phyloP scores from a whole-genome alignment of 1,140 invertebrate species.

The Pseudomyrmex concolor region DNA sequence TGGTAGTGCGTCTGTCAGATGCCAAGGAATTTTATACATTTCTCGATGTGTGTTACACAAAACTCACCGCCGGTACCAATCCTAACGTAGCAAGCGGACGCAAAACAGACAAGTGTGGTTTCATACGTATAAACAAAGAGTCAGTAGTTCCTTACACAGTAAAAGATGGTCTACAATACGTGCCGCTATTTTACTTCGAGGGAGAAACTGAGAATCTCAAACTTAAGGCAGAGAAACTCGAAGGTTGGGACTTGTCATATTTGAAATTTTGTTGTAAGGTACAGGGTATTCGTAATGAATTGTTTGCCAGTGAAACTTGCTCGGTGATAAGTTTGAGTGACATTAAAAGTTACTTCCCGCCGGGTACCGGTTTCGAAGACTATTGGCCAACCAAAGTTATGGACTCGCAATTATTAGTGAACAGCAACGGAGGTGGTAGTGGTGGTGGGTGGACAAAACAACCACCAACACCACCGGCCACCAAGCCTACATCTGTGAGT shows the following conservation, averaged over 20 bases:
- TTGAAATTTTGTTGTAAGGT: slow-evolving; percentile 97
- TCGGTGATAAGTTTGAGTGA: slow-evolving; percentile 95
- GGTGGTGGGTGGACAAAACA: slow-evolving; percentile 88
- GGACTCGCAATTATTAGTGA: slow-evolving; percentile 90
- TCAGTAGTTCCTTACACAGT: slow-evolving; percentile 97
- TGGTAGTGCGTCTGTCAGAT: slow-evolving; percentile 94
- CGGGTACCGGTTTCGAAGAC: slow-evolving; percentile 94
- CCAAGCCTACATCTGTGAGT: slow-evolving; percentile 67
- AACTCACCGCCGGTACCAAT: slow-evolving; percentile 88
- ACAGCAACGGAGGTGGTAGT: slow-evolving; percentile 86
- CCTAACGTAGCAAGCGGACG: slow-evolving; percentile 85
- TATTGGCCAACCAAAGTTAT: slow-evolving; percentile 96
- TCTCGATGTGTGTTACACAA: slow-evolving; percentile 94
- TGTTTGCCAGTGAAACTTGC: slow-evolving; percentile 95
- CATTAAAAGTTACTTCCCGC: slow-evolving; percentile 95
- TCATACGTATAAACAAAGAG: slow-evolving; percentile 97
- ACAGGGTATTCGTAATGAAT: slow-evolving; percentile 95
- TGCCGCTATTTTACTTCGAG: slow-evolving; percentile 97
- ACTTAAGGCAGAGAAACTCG: slow-evolving; percentile 92
- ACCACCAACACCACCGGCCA: slow-evolving; percentile 81
- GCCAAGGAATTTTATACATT: slow-evolving; percentile 96
- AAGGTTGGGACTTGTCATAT: slow-evolving; percentile 96
- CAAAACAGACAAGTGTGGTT: slow-evolving; percentile 93
- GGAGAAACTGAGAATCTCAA: slow-evolving; percentile 96
- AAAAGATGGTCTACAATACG: slow-evolving; percentile 92